Conservation (phyloP, 2,113 vertebrate species). For the Candoia aspera region DNA sequence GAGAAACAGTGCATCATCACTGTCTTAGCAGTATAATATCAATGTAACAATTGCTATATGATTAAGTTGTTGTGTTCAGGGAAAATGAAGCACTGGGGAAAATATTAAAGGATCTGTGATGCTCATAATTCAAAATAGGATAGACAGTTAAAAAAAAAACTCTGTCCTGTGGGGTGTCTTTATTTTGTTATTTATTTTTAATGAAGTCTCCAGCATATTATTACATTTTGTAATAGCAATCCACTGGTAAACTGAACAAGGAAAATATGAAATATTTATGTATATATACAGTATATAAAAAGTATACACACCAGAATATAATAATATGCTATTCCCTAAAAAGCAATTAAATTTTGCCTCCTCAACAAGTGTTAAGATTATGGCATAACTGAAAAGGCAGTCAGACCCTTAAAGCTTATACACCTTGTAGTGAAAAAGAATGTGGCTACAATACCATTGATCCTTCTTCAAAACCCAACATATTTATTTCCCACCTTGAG, state of each 20-base stretch:
- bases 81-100: slow-evolving; percentile 11
- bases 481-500: background rate
- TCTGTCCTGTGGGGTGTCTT: background rate
- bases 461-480: background rate
- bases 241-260: slow-evolving; percentile 14
- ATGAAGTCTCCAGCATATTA: slow-evolving; percentile 7
- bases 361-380: slow-evolving; percentile 15
- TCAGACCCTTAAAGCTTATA: background rate
- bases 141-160: slow-evolving; percentile 35
- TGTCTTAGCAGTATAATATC: slow-evolving; percentile 18
- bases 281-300: background rate
- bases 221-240: slow-evolving; percentile 20
- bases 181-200: slow-evolving; percentile 27
- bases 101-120: slow-evolving; percentile 5
- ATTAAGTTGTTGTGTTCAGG: slow-evolving; percentile 10
- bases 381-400: background rate
- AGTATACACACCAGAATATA: background rate
- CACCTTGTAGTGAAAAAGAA: background rate
- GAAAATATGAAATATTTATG: background rate
- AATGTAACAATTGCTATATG: slow-evolving; percentile 18
- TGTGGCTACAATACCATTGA: background rate
- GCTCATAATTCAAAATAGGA: background rate
- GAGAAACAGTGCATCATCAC: slow-evolving; percentile 8
- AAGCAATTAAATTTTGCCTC: slow-evolving; percentile 10
- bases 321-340: background rate